phyloP scores from a whole-genome alignment of 2,797 vertebrate species.

The Neostethus bicornis region DNA sequence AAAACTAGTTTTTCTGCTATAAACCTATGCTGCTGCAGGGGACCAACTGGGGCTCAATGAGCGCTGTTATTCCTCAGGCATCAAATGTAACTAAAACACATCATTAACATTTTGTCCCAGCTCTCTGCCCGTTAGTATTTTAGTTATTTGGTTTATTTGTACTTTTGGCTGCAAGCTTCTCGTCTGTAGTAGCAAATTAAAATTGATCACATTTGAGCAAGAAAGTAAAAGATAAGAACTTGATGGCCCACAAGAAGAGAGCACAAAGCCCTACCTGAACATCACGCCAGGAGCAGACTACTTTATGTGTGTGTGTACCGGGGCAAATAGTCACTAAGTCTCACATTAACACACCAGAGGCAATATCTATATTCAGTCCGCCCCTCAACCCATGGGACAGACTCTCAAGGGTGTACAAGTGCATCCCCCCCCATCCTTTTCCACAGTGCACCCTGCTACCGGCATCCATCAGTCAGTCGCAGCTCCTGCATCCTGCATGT shows the following conservation, averaged over 20 bases:
- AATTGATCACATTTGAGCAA: constrained; percentile 3
- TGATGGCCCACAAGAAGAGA: constrained; percentile 9
- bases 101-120: background rate
- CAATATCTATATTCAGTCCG: constrained; percentile 27
- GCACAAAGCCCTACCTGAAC: constrained; percentile 14
- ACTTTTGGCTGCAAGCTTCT: background rate
- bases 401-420: constrained; percentile 25
- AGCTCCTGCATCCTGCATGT: constrained; percentile 47
- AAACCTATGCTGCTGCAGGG: background rate
- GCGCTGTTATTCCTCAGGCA: background rate
- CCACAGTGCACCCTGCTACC: constrained; percentile 30
- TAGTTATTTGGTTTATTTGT: background rate
- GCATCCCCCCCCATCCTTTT: constrained; percentile 20
- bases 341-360: constrained; percentile 13
- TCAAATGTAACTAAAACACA: background rate
- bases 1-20: background rate
- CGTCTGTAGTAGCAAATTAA: constrained; percentile 4
- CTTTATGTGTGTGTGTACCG: constrained; percentile 14
- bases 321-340: constrained; percentile 17
- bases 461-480: constrained; percentile 67
- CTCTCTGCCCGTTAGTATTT: background rate
- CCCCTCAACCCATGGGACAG: constrained; percentile 19
- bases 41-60: background rate
- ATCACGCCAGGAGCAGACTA: constrained; percentile 11
- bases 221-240: constrained; percentile 5